These are phyloP conservation scores for Coendou prehensilis DNA, from an alignment of 2,797 vertebrate genomes.

Conservation along the genomic window DNA sequence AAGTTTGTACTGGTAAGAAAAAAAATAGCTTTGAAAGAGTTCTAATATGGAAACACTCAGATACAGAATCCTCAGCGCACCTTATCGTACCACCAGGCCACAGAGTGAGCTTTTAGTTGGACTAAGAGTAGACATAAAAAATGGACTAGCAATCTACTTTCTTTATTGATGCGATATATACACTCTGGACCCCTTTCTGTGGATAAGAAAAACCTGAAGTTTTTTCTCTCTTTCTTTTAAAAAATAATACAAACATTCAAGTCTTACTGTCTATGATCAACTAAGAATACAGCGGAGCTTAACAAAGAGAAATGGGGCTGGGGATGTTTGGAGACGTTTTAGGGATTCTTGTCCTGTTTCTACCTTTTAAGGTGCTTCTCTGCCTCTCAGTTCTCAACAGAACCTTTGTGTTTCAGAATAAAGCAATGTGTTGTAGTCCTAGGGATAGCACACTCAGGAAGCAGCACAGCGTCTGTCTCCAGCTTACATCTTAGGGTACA, in stretches of 20 bases:
- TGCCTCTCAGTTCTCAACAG: not conserved
- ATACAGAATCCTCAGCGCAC: not conserved
- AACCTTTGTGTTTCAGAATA: not conserved
- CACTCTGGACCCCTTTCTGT: not conserved
- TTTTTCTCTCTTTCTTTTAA: not conserved
- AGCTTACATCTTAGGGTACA: not conserved
- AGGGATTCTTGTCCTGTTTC: not conserved
- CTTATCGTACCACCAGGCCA: too few relatives aligned
- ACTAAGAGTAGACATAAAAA: not conserved
- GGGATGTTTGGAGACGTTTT: not conserved
- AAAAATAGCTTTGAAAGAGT: not conserved
- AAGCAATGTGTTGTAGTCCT: not conserved
- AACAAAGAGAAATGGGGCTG: not conserved
- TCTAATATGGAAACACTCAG: not conserved
- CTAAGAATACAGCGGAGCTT: not conserved
- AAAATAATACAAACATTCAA: not conserved
- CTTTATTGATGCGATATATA: not conserved
- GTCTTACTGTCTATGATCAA: not conserved
- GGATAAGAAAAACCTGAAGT: not conserved
- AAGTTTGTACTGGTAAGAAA: not conserved
- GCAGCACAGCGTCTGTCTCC: not conserved
- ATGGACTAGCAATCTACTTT: not conserved
- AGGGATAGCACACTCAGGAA: not conserved
- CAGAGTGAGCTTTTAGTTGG: not conserved
- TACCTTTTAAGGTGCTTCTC: not conserved